These are phyloP conservation scores for Danaus melanippus DNA, from an alignment of 1,140 invertebrate species.

Conservation along the genomic window DNA sequence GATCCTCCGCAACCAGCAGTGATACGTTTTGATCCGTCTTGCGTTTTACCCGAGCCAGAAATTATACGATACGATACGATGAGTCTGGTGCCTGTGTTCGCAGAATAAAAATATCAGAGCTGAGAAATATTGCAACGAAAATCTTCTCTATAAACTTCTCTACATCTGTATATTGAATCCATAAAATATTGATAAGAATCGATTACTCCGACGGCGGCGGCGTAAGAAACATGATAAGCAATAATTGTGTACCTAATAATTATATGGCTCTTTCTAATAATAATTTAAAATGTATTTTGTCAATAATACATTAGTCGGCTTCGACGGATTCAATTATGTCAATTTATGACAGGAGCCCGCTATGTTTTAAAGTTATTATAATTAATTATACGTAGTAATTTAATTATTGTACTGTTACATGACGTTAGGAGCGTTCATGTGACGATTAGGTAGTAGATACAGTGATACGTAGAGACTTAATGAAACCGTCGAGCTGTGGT, in stretches of 20 bases:
- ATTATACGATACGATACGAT: no score
- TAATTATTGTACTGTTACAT: slow-evolving; percentile 32
- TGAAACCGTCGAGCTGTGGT: slow-evolving; percentile 69
- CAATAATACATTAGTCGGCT: slow-evolving; percentile 42
- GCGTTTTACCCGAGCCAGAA: no score
- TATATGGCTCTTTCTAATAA: slow-evolving; percentile 56
- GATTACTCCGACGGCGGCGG: slow-evolving; percentile 28
- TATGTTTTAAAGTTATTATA: slow-evolving; percentile 39
- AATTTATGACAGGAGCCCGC: slow-evolving; percentile 61
- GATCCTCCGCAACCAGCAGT: no score
- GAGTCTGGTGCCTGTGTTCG: no score
- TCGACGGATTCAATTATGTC: slow-evolving; percentile 45
- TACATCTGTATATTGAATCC: slow-evolving; percentile 56
- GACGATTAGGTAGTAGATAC: slow-evolving; percentile 56
- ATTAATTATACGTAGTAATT: slow-evolving; percentile 34
- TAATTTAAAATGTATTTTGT: slow-evolving; percentile 44
- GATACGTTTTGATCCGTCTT: no score
- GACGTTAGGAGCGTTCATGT: slow-evolving; percentile 39
- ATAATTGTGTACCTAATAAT: slow-evolving; percentile 61
- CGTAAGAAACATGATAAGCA: slow-evolving; percentile 51
- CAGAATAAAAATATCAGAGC: neutral
- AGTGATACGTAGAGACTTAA: slow-evolving; percentile 69
- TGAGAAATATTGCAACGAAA: slow-evolving; percentile 51
- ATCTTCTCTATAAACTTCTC: slow-evolving; percentile 65
- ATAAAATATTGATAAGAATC: slow-evolving; percentile 41